phyloP scores from a whole-genome alignment of 2,797 vertebrate genomes.

The Acrossocheilus wenchowensis region DNA sequence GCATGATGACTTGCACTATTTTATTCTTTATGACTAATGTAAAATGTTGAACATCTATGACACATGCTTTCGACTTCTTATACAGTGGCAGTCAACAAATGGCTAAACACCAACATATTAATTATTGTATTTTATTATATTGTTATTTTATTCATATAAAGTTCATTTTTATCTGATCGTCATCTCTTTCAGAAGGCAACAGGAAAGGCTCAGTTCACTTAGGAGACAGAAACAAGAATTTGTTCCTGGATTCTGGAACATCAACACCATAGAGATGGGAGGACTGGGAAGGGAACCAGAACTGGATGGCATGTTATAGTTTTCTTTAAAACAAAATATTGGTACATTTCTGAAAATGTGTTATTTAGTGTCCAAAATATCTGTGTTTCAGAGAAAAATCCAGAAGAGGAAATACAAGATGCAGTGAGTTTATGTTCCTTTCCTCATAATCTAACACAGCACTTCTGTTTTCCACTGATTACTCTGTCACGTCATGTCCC shows the following conservation, averaged over 20 bases:
- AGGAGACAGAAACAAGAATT: conserved; percentile 64
- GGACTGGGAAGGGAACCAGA: conserved; percentile 62
- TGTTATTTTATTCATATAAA: not conserved
- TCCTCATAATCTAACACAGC: not conserved
- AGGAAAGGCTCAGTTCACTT: conserved; percentile 62
- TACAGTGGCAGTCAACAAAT: conserved; percentile 3
- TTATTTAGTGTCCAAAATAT: conserved; percentile 20
- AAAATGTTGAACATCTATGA: not conserved
- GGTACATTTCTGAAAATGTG: not conserved
- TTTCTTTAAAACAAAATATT: not conserved
- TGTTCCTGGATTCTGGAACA: conserved; percentile 73
- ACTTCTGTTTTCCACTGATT: conserved; percentile 22
- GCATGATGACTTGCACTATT: not conserved
- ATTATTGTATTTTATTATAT: not conserved
- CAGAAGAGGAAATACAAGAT: conserved; percentile 40
- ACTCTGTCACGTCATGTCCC: not conserved
- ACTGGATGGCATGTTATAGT: conserved; percentile 58
- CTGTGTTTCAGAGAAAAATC: conserved; percentile 54
- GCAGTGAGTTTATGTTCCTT: conserved; percentile 43
- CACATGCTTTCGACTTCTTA: not conserved
- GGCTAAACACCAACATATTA: too few relatives aligned
- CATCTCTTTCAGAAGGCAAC: conserved; percentile 54
- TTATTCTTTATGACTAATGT: not conserved
- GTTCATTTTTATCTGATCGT: not conserved
- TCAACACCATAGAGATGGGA: conserved; percentile 66